Conservation (phyloP, 2,888 invertebrate genomes). For the Drosophila borborema region DNA sequence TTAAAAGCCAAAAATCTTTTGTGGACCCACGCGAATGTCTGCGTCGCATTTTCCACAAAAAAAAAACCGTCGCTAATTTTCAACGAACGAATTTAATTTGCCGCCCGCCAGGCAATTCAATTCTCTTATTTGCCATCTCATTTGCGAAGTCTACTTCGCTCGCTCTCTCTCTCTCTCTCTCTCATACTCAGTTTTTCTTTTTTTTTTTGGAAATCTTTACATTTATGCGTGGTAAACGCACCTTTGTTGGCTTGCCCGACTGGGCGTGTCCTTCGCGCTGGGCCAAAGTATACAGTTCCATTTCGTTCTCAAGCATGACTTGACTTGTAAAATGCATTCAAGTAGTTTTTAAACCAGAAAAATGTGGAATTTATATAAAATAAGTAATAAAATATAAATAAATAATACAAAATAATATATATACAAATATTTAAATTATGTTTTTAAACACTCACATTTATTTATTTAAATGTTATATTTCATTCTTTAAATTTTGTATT, state of each 20-base stretch:
- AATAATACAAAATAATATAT: too few species aligned
- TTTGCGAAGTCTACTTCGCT: neutral
- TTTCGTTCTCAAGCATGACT: slow-evolving; percentile 20
- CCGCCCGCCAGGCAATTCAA: slow-evolving; percentile 55
- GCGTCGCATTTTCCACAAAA: slow-evolving; percentile 49
- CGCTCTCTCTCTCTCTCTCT: neutral
- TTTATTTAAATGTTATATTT: too few species aligned
- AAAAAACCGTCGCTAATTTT: slow-evolving; percentile 65
- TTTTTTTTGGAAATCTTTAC: slow-evolving; percentile 19
- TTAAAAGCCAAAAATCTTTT: slow-evolving; percentile 51
- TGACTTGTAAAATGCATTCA: neutral
- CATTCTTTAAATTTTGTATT: too few species aligned
- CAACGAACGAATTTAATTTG: slow-evolving; percentile 65
- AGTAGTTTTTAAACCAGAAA: neutral
- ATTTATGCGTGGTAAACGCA: slow-evolving; percentile 25
- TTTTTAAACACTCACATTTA: too few species aligned
- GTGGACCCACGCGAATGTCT: slow-evolving; percentile 44
- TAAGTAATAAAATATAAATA: too few species aligned
- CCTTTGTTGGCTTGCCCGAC: slow-evolving; percentile 37
- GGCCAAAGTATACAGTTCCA: slow-evolving; percentile 30
- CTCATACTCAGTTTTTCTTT: neutral
- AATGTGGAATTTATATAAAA: too few species aligned
- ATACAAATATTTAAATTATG: too few species aligned
- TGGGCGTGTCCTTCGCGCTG: slow-evolving; percentile 40
- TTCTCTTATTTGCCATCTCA: slow-evolving; percentile 30